Base-by-base conservation (phyloP, 2,797 vertebrate species). In the Botia almorhae region DNA sequence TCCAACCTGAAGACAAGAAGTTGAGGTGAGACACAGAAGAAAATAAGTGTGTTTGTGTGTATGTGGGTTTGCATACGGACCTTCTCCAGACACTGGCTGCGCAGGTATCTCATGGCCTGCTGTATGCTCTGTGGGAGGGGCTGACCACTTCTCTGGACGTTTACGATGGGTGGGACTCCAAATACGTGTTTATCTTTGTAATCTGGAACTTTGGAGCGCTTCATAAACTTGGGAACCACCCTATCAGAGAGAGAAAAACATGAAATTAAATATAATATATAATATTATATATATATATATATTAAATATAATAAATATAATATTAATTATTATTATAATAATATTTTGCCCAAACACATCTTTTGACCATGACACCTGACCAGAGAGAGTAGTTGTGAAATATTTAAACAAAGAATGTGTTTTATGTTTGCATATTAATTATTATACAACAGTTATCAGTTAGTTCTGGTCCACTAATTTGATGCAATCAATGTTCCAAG, bases 211-310 rank as follows among this genome's bases (percentile, higher is more conserved):
- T 95, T 96, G 61, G 92, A 95, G 69, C 95, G 90, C 84, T 95
- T 96, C 96, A 96, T 96, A 87, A 96, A 96, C 87, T 96, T 96
- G 5, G 95, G 94, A 19, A 96, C 88, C 0, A 93, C 93, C 96
- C 95, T 96, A 87, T 53, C 68, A 78, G 7, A 75, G 7, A n/a
- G n/a, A 43, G 26, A 58, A 19, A 63, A n/a, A 50, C 7, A 79
- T n/a, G 1, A 39, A 39, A n/a, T n/a, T 7, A 10, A 10, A 33
- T 63, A 7, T n/a, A n/a, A n/a, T n/a, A n/a, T n/a, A n/a, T n/a
- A n/a, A n/a, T n/a, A n/a, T n/a, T n/a, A n/a, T n/a, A n/a, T n/a
- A n/a, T n/a, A n/a, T n/a, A n/a, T n/a, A n/a, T n/a, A n/a, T n/a
- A n/a, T n/a, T n/a, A n/a, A n/a, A n/a, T n/a, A n/a, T n/a, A n/a